Evolutionary conservation across 2,113 vertebrate genomes (phyloP).

Genomic region (Rhinoptilus africanus): DNA sequence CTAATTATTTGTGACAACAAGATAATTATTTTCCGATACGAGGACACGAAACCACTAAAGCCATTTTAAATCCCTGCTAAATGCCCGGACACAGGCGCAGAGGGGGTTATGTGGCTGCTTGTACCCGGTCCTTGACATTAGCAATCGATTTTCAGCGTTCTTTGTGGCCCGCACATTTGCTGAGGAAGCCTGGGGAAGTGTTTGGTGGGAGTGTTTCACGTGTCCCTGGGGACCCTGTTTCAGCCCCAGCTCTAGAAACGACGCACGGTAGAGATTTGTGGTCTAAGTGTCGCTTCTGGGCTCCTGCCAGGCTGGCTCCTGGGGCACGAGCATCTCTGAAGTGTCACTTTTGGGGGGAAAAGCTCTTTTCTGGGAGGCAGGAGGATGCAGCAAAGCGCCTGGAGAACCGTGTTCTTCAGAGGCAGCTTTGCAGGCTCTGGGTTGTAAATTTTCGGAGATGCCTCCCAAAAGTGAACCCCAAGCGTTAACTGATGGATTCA

Average conservation of each 20-base stretch:
- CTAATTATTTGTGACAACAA: background rate
- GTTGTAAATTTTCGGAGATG: background rate
- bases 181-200: background rate
- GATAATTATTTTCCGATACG: background rate
- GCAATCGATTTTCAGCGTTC: background rate
- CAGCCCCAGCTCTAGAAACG: background rate
- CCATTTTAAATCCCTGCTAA: background rate
- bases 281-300: background rate
- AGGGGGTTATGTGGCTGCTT: background rate
- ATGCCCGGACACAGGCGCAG: background rate
- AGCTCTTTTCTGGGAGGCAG: rapidly evolving
- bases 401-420: background rate
- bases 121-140: background rate
- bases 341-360: rapidly evolving
- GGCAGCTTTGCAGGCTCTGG: background rate
- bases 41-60: background rate
- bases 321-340: background rate
- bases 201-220: background rate
- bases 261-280: too few relatives aligned
- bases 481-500: background rate
- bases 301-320: too few relatives aligned
- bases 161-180: background rate
- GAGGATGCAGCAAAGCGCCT: rapidly evolving
- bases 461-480: background rate
- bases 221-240: rapidly evolving